Conservation (phyloP, 2,888 invertebrate genomes). For the Drosophila gaucha region DNA sequence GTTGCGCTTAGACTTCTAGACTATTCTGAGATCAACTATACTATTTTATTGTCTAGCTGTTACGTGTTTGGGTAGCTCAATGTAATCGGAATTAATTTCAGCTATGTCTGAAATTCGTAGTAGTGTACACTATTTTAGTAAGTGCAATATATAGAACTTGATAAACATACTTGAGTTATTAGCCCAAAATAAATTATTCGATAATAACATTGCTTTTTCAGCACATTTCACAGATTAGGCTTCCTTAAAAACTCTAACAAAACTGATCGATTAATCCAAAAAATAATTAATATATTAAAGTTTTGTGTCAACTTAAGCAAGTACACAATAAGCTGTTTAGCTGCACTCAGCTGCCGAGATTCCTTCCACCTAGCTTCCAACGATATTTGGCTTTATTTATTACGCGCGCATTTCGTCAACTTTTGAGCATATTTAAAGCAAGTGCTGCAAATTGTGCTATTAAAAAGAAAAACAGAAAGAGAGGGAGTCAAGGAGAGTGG, state of each 20-base stretch:
- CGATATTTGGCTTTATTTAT: conserved; percentile 24
- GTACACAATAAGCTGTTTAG: not conserved
- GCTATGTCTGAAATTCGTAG: too few species aligned
- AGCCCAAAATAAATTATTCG: too few species aligned
- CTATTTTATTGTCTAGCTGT: too few species aligned
- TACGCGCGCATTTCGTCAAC: conserved; percentile 11
- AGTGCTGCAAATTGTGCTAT: conserved; percentile 36
- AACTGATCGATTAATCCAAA: not conserved
- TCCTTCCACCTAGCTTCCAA: conserved; percentile 3
- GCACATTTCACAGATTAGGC: not conserved
- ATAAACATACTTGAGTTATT: too few species aligned
- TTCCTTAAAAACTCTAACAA: not conserved
- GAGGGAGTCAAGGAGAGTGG: not conserved
- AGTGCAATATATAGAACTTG: too few species aligned
- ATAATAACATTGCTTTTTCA: not conserved
- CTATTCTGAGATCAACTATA: too few species aligned
- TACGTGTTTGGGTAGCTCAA: too few species aligned
- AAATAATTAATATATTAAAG: not conserved
- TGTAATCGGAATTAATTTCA: too few species aligned
- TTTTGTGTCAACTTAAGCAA: not conserved
- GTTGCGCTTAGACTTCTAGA: too few species aligned
- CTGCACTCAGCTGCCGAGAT: conserved; percentile 1
- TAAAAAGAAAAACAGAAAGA: conserved; percentile 18
- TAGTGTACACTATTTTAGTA: too few species aligned
- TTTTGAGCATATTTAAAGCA: conserved; percentile 21